Percentiles rank a stretch among this genome's conserved stretches.
These are phyloP conservation scores for Cataglyphis albicans DNA, from an alignment of 2,888 invertebrate genomes.

Conservation along the genomic window DNA sequence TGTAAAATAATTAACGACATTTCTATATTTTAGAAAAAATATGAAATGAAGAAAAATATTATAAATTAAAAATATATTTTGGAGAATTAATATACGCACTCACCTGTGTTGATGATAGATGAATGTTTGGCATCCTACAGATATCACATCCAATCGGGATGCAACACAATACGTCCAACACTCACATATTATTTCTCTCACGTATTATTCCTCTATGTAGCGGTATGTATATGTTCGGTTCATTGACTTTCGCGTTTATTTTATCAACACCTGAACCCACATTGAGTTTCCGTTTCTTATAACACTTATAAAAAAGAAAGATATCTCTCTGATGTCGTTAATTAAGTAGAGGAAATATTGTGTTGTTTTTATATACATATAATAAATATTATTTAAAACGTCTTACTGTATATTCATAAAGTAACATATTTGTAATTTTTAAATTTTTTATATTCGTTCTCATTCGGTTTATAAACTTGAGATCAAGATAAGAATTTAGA, in stretches of 20 bases:
- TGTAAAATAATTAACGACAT: neutral
- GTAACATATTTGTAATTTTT: neutral
- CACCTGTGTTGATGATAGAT: conserved; percentile 24
- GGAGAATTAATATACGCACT: conserved; percentile 14
- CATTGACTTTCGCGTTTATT: neutral
- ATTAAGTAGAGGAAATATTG: neutral
- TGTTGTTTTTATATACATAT: neutral
- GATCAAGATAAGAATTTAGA: neutral
- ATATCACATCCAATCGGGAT: conserved; percentile 18
- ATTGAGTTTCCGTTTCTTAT: neutral
- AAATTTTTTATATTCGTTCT: neutral
- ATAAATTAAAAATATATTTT: neutral
- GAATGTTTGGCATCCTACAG: conserved; percentile 7
- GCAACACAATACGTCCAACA: conserved; percentile 38
- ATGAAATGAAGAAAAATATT: neutral
- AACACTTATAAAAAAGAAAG: neutral
- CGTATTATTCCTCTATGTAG: neutral
- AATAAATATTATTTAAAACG: conserved; percentile 6
- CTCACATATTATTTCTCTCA: conserved; percentile 13
- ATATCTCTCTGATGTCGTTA: neutral
- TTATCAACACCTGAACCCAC: neutral
- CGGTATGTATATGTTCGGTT: neutral
- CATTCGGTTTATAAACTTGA: neutral
- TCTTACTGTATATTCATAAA: neutral
- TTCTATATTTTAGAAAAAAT: no score